phyloP scores from a whole-genome alignment of 2,113 vertebrate genomes.

The Urocynchramus pylzowi region DNA sequence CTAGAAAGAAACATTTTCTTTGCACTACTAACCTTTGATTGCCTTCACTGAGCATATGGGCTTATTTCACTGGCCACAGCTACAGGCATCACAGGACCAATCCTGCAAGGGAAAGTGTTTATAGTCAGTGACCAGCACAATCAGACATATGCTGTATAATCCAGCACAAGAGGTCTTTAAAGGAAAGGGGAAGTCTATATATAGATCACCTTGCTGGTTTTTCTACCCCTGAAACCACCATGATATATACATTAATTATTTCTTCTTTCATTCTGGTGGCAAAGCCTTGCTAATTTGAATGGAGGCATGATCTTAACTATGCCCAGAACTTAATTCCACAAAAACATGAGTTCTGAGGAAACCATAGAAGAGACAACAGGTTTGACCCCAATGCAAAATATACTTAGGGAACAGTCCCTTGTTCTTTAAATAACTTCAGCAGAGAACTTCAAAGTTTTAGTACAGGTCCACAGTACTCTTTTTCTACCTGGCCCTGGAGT shows the following conservation, averaged over 20 bases:
- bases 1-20: neutral
- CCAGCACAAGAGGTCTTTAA: neutral
- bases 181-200: neutral
- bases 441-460: neutral
- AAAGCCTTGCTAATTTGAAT: neutral
- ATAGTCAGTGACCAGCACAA: neutral
- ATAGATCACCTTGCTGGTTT: neutral
- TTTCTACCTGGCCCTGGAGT: neutral
- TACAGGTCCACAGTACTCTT: neutral
- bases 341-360: neutral
- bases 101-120: neutral
- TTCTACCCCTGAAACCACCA: fast-evolving
- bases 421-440: neutral
- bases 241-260: neutral
- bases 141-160: neutral
- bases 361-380: neutral
- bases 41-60: neutral
- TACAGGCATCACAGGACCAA: neutral
- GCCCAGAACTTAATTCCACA: neutral
- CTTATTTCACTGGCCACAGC: neutral
- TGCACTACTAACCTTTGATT: neutral
- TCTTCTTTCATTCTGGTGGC: neutral
- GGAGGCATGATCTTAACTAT: neutral
- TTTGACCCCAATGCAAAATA: neutral
- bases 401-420: neutral